Evolutionary conservation across 2,113 vertebrate species (phyloP).

Genomic region (Nerophis ophidion): DNA sequence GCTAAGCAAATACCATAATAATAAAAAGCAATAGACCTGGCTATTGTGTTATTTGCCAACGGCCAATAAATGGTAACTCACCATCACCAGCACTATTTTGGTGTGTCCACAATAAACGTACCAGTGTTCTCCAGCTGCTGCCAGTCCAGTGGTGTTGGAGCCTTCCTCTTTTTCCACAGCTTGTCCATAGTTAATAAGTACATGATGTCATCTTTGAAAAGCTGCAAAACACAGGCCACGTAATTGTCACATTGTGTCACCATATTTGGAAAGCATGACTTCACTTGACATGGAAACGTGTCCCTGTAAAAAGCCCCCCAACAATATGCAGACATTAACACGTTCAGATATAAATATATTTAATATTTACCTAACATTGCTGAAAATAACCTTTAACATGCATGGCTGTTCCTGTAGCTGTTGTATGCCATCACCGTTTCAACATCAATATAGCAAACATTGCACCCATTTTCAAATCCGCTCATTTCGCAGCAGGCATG

Average conservation of each 20-base stretch:
- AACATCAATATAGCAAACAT: too few species aligned
- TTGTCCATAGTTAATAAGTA: slow-evolving; percentile 98
- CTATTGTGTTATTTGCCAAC: too few species aligned
- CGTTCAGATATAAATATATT: background rate
- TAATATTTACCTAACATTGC: background rate
- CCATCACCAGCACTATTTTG: background rate
- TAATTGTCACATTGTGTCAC: background rate
- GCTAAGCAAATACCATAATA: too few species aligned
- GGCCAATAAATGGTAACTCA: too few species aligned
- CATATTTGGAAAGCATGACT: too few species aligned
- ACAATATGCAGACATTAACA: too few species aligned
- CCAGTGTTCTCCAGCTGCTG: slow-evolving; percentile 79
- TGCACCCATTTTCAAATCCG: too few species aligned
- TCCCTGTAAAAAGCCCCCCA: too few species aligned
- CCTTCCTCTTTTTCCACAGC: slow-evolving; percentile 96
- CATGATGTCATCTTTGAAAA: slow-evolving; percentile 97
- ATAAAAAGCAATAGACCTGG: background rate
- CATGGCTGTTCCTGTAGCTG: background rate
- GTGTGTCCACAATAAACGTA: slow-evolving; percentile 43
- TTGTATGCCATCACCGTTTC: too few species aligned
- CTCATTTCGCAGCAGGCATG: too few species aligned
- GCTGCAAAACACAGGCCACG: slow-evolving; percentile 61
- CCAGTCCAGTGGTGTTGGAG: slow-evolving; percentile 92
- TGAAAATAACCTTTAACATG: background rate
- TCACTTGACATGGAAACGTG: too few species aligned